Evolutionary conservation across 2,888 invertebrate species (phyloP), one percentile per base, ranked within the genome.

Genomic region (Acronicta leporina): DNA sequence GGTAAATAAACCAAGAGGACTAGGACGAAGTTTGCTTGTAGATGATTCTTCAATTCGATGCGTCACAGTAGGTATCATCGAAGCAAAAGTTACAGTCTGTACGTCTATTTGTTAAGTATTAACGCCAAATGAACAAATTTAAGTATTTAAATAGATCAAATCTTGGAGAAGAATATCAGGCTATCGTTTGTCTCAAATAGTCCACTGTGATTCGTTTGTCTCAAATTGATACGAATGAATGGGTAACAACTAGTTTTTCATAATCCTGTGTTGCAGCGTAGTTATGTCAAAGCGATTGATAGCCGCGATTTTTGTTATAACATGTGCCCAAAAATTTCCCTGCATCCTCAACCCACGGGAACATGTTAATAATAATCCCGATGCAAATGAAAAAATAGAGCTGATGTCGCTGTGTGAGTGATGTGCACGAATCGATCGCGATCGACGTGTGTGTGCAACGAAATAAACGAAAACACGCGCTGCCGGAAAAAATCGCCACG

Each of bases 381-480:
- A 69, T 69, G 73, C 68, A 69, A 73, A 70, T 70, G 73, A 73
- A 62, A 71, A 71, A 75, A 75, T 77, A 72, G 62, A 76, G 67
- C 55, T 50, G 44, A 44, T 43, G 54, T 59, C 41, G 11, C 16
- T 49, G 69, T 70, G 71, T 77, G 81, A 78, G 75, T 70, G 78
- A 77, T 74, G 61, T 68, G 73, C 62, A 68, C 69, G 76, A 84
- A 91, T 92, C 91, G 91, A 91, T 92, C 84, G 84, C 79, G 87
- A 86, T 87, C 83, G 84, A 72, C 79, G 87, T 79, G 83, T 86
- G 89, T 88, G 88, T 87, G 90, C 88, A 86, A 67, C 89, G 89
- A 90, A 91, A 92, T 92, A 92, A 92, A 92, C 89, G 90, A 91
- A 90, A 88, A 92, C 90, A 89, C 82, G 83, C 81, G 80, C 70